These are phyloP conservation scores for Calephelis virginiensis DNA, from an alignment of 1,140 invertebrate genomes.

Conservation along the genomic window DNA sequence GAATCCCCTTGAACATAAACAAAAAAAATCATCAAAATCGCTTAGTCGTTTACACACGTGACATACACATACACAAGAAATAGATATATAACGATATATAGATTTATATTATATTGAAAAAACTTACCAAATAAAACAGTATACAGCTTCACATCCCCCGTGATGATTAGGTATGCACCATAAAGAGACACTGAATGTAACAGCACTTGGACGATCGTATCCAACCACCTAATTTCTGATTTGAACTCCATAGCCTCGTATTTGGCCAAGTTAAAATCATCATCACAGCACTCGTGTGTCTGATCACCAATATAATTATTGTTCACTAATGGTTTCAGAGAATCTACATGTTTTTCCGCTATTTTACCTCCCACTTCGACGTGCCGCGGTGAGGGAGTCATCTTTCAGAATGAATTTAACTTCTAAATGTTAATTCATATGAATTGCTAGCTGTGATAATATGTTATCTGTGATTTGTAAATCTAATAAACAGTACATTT, in stretches of 20 bases:
- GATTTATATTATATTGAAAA: background rate
- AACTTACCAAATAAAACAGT: conserved; percentile 87
- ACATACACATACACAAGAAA: too few relatives aligned
- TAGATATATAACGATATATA: too few relatives aligned
- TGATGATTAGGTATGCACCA: conserved; percentile 83
- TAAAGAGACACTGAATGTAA: conserved; percentile 85
- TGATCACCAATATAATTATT: conserved; percentile 43
- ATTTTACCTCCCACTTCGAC: conserved; percentile 37
- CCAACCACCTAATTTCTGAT: conserved; percentile 84
- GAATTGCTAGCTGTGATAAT: background rate
- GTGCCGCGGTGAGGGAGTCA: conserved; percentile 59
- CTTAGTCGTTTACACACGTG: too few relatives aligned
- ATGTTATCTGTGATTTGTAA: background rate
- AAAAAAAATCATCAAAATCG: too few relatives aligned
- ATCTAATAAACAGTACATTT: background rate
- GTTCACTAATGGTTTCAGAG: conserved; percentile 34
- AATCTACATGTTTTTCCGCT: conserved; percentile 32
- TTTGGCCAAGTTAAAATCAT: conserved; percentile 54
- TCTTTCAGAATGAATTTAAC: conserved; percentile 40
- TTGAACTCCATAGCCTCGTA: conserved; percentile 78
- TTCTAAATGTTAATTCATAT: background rate
- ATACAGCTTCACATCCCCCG: conserved; percentile 80
- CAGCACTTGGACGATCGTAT: conserved; percentile 82
- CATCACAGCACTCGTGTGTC: conserved; percentile 38
- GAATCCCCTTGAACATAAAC: too few relatives aligned